phyloP scores from a whole-genome alignment of 2,113 vertebrate genomes.

The Panthera uncia region DNA sequence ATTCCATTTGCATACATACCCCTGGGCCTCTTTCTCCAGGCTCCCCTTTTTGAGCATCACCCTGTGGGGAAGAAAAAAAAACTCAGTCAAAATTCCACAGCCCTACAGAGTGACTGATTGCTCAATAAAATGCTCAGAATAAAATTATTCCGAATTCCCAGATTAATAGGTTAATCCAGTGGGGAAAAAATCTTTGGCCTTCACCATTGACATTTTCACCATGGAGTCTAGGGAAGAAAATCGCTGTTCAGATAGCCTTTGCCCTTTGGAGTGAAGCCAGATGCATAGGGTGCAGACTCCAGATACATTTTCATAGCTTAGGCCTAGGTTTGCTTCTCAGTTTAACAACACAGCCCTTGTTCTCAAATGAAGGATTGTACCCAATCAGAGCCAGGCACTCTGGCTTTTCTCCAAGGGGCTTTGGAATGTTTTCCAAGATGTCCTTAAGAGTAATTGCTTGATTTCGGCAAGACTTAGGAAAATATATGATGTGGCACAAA shows the following conservation, averaged over 20 bases:
- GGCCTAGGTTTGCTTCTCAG: background rate
- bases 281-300: background rate
- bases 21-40: slow-evolving; percentile 86
- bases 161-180: background rate
- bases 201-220: background rate
- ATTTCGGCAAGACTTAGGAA: slow-evolving; percentile 53
- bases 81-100: slow-evolving; percentile 45
- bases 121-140: background rate
- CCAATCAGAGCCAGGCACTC: background rate
- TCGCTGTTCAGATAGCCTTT: slow-evolving; percentile 7
- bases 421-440: slow-evolving; percentile 63
- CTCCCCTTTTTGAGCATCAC: slow-evolving; percentile 87
- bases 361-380: slow-evolving; percentile 27
- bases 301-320: slow-evolving; percentile 11
- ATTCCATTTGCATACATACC: slow-evolving; percentile 80
- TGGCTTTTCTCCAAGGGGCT: slow-evolving; percentile 53
- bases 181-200: background rate
- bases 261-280: slow-evolving; percentile 35
- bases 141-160: background rate
- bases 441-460: slow-evolving; percentile 51
- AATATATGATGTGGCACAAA: slow-evolving; percentile 58
- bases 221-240: background rate
- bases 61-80: slow-evolving; percentile 82
- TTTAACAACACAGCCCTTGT: background rate
- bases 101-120: background rate